Evolutionary conservation across 2,888 invertebrate species (phyloP).

Genomic region (Alsophila aescularia): DNA sequence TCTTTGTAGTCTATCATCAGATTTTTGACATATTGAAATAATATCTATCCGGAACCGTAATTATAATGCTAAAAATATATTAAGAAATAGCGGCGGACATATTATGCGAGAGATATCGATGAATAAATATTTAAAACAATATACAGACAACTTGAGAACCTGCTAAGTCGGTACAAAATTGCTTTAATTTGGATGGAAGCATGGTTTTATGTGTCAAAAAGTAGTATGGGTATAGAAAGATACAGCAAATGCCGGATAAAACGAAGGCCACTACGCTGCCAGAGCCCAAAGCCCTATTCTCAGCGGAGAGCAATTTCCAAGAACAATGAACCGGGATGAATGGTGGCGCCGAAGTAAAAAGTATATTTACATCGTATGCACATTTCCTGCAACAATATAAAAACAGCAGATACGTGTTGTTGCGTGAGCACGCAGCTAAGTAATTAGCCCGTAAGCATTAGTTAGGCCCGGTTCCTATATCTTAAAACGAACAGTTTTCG

Average conservation of each 20-base stretch:
- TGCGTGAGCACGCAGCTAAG: constrained; percentile 54
- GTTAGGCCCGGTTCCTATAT: no score
- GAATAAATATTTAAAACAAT: background rate
- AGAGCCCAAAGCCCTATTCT: constrained; percentile 71
- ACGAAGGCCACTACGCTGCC: constrained; percentile 62
- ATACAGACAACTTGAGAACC: no score
- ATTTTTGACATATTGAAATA: no score
- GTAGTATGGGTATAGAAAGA: constrained; percentile 36
- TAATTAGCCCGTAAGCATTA: constrained; percentile 51
- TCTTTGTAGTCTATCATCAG: no score
- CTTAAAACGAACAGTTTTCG: no score
- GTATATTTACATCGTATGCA: constrained; percentile 77
- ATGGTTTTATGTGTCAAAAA: constrained; percentile 16
- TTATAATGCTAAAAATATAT: no score
- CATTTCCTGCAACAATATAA: constrained; percentile 65
- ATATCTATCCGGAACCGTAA: no score
- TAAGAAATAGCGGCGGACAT: no score
- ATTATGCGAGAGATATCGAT: no score
- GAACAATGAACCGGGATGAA: constrained; percentile 80
- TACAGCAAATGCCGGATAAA: constrained; percentile 52
- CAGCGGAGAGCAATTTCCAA: constrained; percentile 78
- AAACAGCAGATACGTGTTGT: constrained; percentile 52
- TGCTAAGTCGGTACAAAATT: no score
- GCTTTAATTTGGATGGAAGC: background rate
- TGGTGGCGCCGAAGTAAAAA: constrained; percentile 76